These are phyloP conservation scores for Aspidiotus rigidus DNA, from an alignment of 2,888 invertebrate species.

Conservation along the genomic window DNA sequence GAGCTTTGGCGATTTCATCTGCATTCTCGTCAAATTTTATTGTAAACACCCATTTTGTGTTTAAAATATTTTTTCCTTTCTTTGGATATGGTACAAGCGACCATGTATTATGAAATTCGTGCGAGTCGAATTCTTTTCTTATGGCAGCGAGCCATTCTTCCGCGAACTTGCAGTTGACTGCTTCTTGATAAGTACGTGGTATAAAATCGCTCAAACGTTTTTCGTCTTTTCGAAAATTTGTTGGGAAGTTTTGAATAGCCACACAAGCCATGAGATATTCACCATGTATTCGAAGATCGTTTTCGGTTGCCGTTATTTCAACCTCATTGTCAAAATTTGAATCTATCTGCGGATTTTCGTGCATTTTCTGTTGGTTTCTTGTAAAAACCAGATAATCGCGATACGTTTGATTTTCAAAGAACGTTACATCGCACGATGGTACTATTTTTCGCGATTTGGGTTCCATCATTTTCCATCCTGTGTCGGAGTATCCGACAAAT, in stretches of 20 bases:
- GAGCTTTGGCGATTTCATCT: neutral
- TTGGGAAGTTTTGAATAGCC: too few relatives aligned
- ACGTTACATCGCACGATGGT: neutral
- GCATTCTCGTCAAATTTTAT: conserved; percentile 1
- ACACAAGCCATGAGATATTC: too few relatives aligned
- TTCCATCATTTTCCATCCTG: neutral
- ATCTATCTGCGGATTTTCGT: too few relatives aligned
- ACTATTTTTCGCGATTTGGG: neutral
- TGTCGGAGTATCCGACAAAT: neutral
- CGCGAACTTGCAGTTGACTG: neutral
- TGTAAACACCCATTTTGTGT: conserved; percentile 3
- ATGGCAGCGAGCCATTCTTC: neutral
- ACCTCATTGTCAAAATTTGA: too few relatives aligned
- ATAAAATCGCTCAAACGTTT: neutral
- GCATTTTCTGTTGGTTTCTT: neutral
- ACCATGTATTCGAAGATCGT: too few relatives aligned
- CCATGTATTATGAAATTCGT: neutral
- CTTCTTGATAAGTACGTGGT: neutral
- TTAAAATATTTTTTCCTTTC: neutral
- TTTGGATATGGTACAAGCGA: neutral
- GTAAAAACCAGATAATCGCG: neutral
- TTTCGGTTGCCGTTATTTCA: too few relatives aligned
- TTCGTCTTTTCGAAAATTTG: too few relatives aligned
- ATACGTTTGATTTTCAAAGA: neutral
- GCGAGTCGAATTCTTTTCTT: neutral